Evolutionary conservation across 2,888 invertebrate genomes (phyloP).

Genomic region (Acrocyrtus sp.): DNA sequence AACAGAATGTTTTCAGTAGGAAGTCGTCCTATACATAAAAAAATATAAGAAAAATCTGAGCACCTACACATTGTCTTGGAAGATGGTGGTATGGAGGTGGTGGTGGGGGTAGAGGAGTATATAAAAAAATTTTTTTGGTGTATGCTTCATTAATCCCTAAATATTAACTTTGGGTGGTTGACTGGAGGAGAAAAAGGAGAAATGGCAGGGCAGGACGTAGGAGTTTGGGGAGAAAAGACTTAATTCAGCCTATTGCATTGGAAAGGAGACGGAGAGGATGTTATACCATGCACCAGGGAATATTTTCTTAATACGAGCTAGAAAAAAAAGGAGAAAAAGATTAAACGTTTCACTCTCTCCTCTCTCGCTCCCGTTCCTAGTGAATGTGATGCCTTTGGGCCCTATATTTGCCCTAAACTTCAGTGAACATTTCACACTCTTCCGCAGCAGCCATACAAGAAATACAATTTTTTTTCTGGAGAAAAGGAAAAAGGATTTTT

Average conservation of each 20-base stretch:
- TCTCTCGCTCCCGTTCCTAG: neutral
- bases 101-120: neutral
- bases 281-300: neutral
- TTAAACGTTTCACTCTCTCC: conserved; percentile 31
- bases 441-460: conserved; percentile 3
- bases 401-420: conserved; percentile 42
- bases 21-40: too few relatives aligned
- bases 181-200: neutral
- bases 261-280: neutral
- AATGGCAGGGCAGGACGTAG: too few relatives aligned
- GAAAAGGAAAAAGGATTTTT: too few relatives aligned
- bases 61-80: neutral
- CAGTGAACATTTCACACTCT: conserved; percentile 33
- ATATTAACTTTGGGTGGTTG: conserved; percentile 58
- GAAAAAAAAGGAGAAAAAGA: conserved; percentile 28
- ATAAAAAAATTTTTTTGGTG: conserved; percentile 41
- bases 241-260: conserved; percentile 43
- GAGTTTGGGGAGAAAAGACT: too few relatives aligned
- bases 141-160: conserved; percentile 62
- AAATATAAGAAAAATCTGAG: conserved; percentile 24
- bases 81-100: too few relatives aligned
- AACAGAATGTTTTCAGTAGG: too few relatives aligned
- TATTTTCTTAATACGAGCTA: conserved; percentile 2
- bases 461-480: too few relatives aligned
- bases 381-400: conserved; percentile 48